These are phyloP conservation scores for Dryadula phaetusa DNA, from an alignment of 2,888 invertebrate species.

Conservation along the genomic window DNA sequence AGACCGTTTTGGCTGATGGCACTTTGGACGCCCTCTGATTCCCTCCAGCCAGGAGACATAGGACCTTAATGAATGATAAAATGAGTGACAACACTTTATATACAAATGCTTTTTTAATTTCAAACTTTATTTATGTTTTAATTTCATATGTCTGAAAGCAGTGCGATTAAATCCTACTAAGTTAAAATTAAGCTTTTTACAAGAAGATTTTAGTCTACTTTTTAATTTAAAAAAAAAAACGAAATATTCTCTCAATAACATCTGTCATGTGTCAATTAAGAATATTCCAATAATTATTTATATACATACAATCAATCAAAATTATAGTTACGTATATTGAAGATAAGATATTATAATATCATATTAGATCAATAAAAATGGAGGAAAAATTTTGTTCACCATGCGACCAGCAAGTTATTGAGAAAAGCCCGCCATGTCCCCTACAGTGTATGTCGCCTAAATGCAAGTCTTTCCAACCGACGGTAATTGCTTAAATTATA, in stretches of 20 bases:
- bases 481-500: conserved; percentile 43
- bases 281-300: neutral
- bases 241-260: neutral
- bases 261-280: conserved; percentile 2
- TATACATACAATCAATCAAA: neutral
- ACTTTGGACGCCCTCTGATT: too few relatives aligned
- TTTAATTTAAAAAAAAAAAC: neutral
- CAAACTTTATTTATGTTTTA: too few relatives aligned
- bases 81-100: too few relatives aligned
- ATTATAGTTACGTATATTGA: conserved; percentile 23
- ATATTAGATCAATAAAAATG: conserved; percentile 47
- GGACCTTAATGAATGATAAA: too few relatives aligned
- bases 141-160: too few relatives aligned
- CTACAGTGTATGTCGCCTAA: conserved; percentile 63
- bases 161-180: too few relatives aligned
- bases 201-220: neutral
- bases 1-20: too few relatives aligned
- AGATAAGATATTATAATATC: neutral
- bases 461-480: conserved; percentile 60
- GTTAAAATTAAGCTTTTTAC: too few relatives aligned
- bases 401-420: conserved; percentile 58
- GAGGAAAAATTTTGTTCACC: conserved; percentile 59
- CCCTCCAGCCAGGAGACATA: too few relatives aligned
- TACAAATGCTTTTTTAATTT: too few relatives aligned
- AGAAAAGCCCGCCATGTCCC: conserved; percentile 63